Conservation (phyloP, 2,888 invertebrate species). For the Pollenia amentaria region DNA sequence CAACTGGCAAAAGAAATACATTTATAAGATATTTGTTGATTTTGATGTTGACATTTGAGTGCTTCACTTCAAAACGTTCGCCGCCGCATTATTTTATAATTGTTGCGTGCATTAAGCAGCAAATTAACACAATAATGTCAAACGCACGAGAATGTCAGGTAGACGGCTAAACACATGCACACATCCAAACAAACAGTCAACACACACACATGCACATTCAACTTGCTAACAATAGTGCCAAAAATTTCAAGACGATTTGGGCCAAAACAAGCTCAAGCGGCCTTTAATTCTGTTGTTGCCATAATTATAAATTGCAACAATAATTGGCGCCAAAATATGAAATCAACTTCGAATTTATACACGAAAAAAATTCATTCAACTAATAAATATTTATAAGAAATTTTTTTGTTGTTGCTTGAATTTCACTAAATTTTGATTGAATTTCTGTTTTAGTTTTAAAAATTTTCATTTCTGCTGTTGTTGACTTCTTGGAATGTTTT, state of each 20-base stretch:
- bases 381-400: conserved; percentile 57
- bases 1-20: conserved; percentile 25
- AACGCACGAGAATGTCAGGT: conserved; percentile 69
- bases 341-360: conserved; percentile 59
- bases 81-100: conserved; percentile 77
- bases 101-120: conserved; percentile 75
- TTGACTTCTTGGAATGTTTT: conserved; percentile 17
- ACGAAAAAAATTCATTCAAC: background rate
- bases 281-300: background rate
- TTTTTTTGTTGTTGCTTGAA: conserved; percentile 28
- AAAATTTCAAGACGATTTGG: conserved; percentile 26
- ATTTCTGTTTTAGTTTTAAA: background rate
- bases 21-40: conserved; percentile 61
- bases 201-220: conserved; percentile 7
- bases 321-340: conserved; percentile 76
- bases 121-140: conserved; percentile 76
- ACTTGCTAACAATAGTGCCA: conserved; percentile 26
- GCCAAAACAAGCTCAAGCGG: conserved; percentile 3
- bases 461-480: background rate
- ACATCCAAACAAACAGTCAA: conserved; percentile 8
- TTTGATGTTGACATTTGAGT: conserved; percentile 72
- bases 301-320: conserved; percentile 68
- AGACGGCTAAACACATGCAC: conserved; percentile 1
- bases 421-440: conserved; percentile 38
- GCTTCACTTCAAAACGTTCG: conserved; percentile 75